Evolutionary conservation across 2,888 invertebrate genomes (phyloP).

Genomic region (Drosophila tanythrix): DNA sequence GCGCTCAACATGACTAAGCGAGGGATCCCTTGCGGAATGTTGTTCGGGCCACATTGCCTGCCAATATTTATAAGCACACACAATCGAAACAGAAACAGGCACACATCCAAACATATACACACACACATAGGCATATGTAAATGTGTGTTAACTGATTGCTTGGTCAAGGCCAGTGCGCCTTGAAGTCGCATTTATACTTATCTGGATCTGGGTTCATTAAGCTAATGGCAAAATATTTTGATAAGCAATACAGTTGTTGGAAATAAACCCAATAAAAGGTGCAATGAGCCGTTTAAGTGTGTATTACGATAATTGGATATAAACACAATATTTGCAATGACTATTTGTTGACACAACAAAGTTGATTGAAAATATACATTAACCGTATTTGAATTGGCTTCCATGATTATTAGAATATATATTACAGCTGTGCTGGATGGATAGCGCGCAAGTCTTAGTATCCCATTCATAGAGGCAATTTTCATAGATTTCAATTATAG

Average conservation of each 20-base stretch:
- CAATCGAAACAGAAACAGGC: not conserved
- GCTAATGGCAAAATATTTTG: conserved; percentile 52
- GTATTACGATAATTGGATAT: conserved; percentile 12
- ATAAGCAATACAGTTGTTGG: conserved; percentile 12
- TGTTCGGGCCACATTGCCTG: not conserved
- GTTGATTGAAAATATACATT: not conserved
- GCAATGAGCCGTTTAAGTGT: not conserved
- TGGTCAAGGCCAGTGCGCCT: conserved; percentile 36
- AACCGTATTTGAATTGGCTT: not conserved
- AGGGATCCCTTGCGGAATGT: conserved; percentile 15
- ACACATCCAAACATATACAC: too few species aligned
- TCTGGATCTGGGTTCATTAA: conserved; percentile 49
- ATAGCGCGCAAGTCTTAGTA: not conserved
- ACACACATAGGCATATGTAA: not conserved
- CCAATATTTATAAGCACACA: conserved; percentile 38
- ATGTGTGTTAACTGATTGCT: conserved; percentile 37
- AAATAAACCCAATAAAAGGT: conserved; percentile 3
- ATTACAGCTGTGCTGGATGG: too few species aligned
- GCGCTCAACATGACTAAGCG: conserved; percentile 61
- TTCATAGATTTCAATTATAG: not conserved
- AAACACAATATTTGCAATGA: conserved; percentile 31
- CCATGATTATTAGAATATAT: not conserved
- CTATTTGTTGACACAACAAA: conserved; percentile 16
- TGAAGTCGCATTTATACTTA: conserved; percentile 22
- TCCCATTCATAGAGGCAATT: not conserved